Base-by-base conservation (phyloP, 53 echinoderm and acorn worm species). In the Patiria pectinifera region DNA sequence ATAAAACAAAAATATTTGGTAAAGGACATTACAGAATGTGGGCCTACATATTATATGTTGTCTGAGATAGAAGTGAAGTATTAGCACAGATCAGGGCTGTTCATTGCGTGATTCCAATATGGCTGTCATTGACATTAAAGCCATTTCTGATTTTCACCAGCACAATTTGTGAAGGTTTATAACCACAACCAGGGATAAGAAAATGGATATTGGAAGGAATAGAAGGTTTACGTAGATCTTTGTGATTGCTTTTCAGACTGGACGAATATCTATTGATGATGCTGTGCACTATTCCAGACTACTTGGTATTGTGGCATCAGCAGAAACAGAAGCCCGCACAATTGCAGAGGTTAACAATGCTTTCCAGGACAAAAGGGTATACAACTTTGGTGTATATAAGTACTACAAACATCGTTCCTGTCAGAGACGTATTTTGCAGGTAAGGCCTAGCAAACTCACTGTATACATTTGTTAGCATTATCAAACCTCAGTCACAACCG, bases 301-400 rank as follows among this genome's bases (percentile, higher is more conserved):
- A 11, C 95, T 99, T 71, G 99, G 99, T 19, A 99, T 99, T 69
- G 97, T 96, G 2, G 96, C 95, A 15, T 97, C 99, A 21, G 97
- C 97, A 59, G 95, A 99, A 92, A 97, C 94, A 62, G 97, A 99
- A 86, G 96, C 96, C 46, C 92, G 96, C 71, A 95, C 95, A 59
- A 99, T 99, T 22, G 99, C 96, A 53, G 99, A 99, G 89, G 96
- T 96, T 48, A 99, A 95, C 96, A 97, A 96, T 62, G 97, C 99
- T 43, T 95, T 97, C 86, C 95, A 95, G 71, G 97, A 96, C 85
- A 97, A 99, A 80, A 94, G 95, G 72, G 93, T 99, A 3, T 99
- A 99, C 92, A 99, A 99, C 89, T 99, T 99, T 93, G 99, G 99
- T 66, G 97, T 99, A 69, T 99, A 99, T 87, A 99, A 99, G 95